Conservation (phyloP, 2,888 invertebrate species). For the Neoaliturus tenellus region DNA sequence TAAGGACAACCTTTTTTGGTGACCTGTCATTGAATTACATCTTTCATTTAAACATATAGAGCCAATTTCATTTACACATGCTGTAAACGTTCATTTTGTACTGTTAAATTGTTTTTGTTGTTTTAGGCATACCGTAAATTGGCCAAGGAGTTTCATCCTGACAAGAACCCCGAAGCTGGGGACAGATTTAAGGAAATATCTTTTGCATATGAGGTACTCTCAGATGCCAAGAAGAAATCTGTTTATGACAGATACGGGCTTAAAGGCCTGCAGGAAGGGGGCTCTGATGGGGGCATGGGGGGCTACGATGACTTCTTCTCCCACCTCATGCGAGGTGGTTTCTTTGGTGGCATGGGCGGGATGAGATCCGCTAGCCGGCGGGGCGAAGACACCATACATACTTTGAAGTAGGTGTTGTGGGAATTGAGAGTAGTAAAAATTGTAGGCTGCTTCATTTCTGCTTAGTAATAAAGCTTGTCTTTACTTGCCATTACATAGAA, state of each 20-base stretch:
- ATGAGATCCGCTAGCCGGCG: constrained; percentile 76
- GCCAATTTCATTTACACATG: too few relatives aligned
- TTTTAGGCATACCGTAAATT: constrained; percentile 91
- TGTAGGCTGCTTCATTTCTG: too few relatives aligned
- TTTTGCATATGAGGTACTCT: constrained; percentile 95
- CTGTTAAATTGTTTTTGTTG: background rate
- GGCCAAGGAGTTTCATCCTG: constrained; percentile 95
- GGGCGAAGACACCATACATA: constrained; percentile 90
- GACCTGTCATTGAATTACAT: too few relatives aligned
- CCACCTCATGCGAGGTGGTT: constrained; percentile 81
- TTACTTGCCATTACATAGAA: too few relatives aligned
- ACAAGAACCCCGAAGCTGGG: constrained; percentile 92
- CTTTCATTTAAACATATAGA: too few relatives aligned
- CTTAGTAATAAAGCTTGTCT: too few relatives aligned
- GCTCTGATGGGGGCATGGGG: constrained; percentile 73
- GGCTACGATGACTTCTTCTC: constrained; percentile 80
- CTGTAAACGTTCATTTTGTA: too few relatives aligned
- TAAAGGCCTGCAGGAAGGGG: constrained; percentile 91
- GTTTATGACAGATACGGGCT: constrained; percentile 92
- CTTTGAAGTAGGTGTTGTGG: constrained; percentile 82
- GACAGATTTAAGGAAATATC: constrained; percentile 98
- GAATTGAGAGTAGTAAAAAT: too few relatives aligned
- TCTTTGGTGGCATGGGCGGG: constrained; percentile 75
- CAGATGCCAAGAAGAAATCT: constrained; percentile 90
- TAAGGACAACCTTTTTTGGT: too few relatives aligned